These are phyloP conservation scores for Gisinianus flammeolus DNA, from an alignment of 2,888 invertebrate genomes.

Conservation along the genomic window DNA sequence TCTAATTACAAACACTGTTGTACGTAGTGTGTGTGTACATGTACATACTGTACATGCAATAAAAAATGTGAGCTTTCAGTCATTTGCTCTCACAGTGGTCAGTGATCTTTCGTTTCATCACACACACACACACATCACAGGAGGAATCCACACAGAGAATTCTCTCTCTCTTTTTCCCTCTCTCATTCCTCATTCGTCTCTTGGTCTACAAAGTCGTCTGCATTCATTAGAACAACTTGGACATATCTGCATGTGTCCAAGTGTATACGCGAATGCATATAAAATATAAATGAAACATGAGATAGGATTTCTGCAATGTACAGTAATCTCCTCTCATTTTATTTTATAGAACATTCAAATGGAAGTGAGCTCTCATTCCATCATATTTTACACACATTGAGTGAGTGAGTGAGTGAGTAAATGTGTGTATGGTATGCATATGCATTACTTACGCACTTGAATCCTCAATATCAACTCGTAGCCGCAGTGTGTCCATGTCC, in stretches of 20 bases:
- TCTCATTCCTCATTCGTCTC: not conserved
- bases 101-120: conserved; percentile 39
- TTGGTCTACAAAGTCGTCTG: conserved; percentile 2
- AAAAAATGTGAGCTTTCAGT: not conserved
- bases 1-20: not conserved
- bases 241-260: not conserved
- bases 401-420: too few relatives aligned
- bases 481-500: not conserved
- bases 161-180: too few relatives aligned
- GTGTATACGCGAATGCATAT: conserved; percentile 6
- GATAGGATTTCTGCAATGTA: conserved; percentile 25
- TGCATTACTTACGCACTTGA: conserved; percentile 5
- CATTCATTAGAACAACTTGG: not conserved
- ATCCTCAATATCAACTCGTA: not conserved
- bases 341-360: conserved; percentile 40
- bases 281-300: conserved; percentile 3
- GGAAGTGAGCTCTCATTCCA: conserved; percentile 12
- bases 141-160: conserved; percentile 3
- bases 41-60: not conserved
- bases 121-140: not conserved
- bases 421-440: too few relatives aligned
- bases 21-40: not conserved
- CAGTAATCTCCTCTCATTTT: conserved; percentile 43
- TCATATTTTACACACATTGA: not conserved
- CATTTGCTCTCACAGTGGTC: conserved; percentile 36